These are phyloP conservation scores for Branchipolynoe longqiensis DNA, from an alignment of 2,888 invertebrate species.

Conservation along the genomic window DNA sequence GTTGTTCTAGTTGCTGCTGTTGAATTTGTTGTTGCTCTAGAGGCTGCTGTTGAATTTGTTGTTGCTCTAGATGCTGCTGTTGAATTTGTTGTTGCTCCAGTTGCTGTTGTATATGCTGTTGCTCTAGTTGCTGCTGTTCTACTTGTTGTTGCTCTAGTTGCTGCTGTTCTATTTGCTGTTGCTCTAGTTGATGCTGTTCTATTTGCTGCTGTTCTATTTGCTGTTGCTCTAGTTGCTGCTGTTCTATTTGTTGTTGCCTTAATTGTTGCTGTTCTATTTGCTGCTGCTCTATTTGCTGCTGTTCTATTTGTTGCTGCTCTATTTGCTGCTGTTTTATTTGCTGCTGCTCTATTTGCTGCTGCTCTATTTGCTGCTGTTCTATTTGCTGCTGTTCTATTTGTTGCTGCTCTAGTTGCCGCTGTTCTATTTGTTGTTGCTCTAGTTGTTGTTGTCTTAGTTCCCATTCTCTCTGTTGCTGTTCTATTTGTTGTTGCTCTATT, in stretches of 20 bases:
- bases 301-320: not conserved
- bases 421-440: not conserved
- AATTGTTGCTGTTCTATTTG: too few species aligned
- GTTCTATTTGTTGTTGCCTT: too few species aligned
- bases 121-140: too few species aligned
- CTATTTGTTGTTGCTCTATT: not conserved
- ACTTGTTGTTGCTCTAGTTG: too few species aligned
- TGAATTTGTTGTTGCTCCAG: too few species aligned
- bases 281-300: too few species aligned
- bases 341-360: not conserved
- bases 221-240: too few species aligned
- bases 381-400: not conserved
- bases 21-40: not conserved
- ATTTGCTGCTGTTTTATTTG: not conserved
- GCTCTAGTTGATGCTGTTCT: too few species aligned
- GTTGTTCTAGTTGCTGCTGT: not conserved
- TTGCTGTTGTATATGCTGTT: too few species aligned
- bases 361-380: not conserved
- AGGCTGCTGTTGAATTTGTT: not conserved
- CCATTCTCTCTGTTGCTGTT: not conserved
- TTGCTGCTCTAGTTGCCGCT: not conserved
- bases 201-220: too few species aligned
- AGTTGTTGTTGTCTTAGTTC: not conserved
- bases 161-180: too few species aligned
- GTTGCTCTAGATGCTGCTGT: too few species aligned